phyloP scores from a whole-genome alignment of 2,797 vertebrate species.

The Astyanax mexicanus region DNA sequence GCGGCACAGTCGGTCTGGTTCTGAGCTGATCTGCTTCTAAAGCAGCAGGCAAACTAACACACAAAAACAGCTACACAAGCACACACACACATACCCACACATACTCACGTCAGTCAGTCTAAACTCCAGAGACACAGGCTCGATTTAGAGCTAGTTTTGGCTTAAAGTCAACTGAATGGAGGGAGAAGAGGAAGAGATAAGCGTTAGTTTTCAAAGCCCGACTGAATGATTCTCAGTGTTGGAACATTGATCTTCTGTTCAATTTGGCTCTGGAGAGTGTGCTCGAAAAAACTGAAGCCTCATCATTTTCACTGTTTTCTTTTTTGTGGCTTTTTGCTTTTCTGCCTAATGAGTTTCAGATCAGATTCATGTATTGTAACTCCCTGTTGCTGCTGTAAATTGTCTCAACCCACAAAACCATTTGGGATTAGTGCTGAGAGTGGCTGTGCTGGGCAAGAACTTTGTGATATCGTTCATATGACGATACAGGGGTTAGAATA shows the following conservation, averaged over 20 bases:
- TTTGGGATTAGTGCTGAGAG: background rate
- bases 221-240: slow-evolving; percentile 1
- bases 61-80: slow-evolving; percentile 3
- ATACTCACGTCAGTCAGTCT: slow-evolving; percentile 33
- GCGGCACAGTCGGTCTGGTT: slow-evolving; percentile 33
- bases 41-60: slow-evolving; percentile 21
- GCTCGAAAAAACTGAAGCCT: background rate
- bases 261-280: slow-evolving; percentile 7
- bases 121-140: slow-evolving; percentile 45
- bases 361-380: slow-evolving; percentile 6
- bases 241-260: slow-evolving; percentile 2
- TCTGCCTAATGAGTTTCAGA: slow-evolving; percentile 7
- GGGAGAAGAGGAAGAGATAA: background rate
- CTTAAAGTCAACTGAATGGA: slow-evolving; percentile 11
- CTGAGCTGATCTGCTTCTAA: slow-evolving; percentile 24
- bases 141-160: slow-evolving; percentile 28
- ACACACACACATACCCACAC: slow-evolving; percentile 21
- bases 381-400: slow-evolving; percentile 11
- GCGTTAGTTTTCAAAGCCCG: background rate
- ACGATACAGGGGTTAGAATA: no score
- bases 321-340: background rate
- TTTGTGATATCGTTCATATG: no score
- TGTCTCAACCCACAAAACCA: background rate
- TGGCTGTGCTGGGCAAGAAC: no score
- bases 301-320: background rate